Conservation (phyloP, 2,797 vertebrate species). For the Prionace glauca region DNA sequence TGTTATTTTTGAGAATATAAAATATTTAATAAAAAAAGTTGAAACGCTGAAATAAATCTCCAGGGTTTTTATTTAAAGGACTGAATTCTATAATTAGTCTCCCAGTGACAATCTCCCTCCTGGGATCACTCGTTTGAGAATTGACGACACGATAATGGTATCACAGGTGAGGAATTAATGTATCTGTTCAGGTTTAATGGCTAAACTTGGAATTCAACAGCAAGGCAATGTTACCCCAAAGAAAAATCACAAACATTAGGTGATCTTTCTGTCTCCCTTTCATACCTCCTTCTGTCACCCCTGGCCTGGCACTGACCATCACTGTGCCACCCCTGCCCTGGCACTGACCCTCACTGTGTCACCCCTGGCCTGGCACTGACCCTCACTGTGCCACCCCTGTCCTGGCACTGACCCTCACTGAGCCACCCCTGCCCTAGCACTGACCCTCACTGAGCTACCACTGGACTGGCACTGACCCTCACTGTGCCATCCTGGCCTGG, state of each 20-base stretch:
- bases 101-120: not conserved
- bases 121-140: not conserved
- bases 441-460: no score
- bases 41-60: not conserved
- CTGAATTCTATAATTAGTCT: not conserved
- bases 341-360: no score
- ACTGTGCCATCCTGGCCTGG: no score
- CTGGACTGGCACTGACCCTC: no score
- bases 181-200: not conserved
- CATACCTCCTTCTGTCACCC: no score
- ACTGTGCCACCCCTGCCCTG: no score
- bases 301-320: no score
- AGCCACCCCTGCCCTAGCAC: no score
- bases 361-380: no score
- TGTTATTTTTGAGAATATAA: constrained; percentile 22
- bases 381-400: no score
- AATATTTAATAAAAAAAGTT: constrained; percentile 18
- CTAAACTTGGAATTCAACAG: not conserved
- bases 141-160: no score
- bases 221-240: not conserved
- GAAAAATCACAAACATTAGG: not conserved
- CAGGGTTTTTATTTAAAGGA: not conserved
- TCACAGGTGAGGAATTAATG: not conserved
- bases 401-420: no score
- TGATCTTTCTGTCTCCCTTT: not conserved